Base-by-base conservation (phyloP, 2,888 invertebrate genomes). In the Charanyca ferruginea region DNA sequence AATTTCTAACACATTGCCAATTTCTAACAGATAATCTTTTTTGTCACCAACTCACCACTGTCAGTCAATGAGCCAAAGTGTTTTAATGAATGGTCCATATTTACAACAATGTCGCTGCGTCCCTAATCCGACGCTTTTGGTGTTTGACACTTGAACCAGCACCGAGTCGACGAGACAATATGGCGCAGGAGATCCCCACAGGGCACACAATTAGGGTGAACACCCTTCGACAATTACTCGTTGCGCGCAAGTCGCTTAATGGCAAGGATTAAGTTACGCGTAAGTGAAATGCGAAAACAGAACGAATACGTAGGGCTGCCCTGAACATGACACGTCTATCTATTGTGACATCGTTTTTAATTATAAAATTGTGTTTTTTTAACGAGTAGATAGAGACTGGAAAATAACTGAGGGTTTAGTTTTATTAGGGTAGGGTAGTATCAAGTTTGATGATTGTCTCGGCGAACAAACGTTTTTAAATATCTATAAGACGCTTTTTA, bases 171-270 rank as follows among this genome's bases (percentile, higher is more conserved):
- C 55, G 81, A 84, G 88, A 90, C 91, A 90, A 91, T 89, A 90
- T 87, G 88, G 85, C 89, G 48, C 22, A 18, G 45, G 32, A 32
- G 22, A 47, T 48, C 81, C 81, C 80, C 81, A 66, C 73, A 77
- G 76, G 81, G 87, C 90, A 88, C 88, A 89, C 90, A 86, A 92
- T 92, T 91, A 92, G 91, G 93, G 91, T 87, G 87, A 86, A 87
- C 92, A 93, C 94, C 94, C 94, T 90, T 84, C 90, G 87, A 90
- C 93, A 92, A 93, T 93, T 92, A 92, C 86, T 85, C 85, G 85
- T 83, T 86, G 86, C 87, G 87, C 89, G 87, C 88, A 87, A 90
- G 88, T 87, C 81, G 89, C 83, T 88, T 94, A 94, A 94, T 94
- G 93, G 91, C 78, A 77, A 84, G 92, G 93, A 94, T 94, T 92